Percentiles rank a stretch among this genome's conserved stretches.
These are phyloP conservation scores for Hapalemur alaotrensis DNA, from an alignment of 2,797 vertebrate genomes.

Conservation along the genomic window DNA sequence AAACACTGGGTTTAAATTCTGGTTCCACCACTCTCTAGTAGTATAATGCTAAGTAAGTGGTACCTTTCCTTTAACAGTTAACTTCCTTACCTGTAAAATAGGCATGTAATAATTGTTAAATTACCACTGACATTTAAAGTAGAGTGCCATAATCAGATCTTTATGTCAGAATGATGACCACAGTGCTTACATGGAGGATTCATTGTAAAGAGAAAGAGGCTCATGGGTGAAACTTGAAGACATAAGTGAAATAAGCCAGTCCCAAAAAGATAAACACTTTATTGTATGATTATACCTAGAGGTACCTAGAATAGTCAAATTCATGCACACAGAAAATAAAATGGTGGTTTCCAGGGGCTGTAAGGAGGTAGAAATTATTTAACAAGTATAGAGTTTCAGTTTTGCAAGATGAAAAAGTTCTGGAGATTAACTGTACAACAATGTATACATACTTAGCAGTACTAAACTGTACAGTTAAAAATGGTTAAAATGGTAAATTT, in stretches of 20 bases:
- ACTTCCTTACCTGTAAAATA: not conserved
- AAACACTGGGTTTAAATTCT: not conserved
- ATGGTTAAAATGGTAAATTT: not conserved
- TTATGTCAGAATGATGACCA: not conserved
- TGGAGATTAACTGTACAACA: no score
- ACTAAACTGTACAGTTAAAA: not conserved
- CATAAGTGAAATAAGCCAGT: not conserved
- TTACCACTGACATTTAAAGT: not conserved
- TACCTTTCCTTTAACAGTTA: not conserved
- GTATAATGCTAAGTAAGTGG: not conserved
- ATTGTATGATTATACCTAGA: not conserved
- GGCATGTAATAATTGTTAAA: not conserved
- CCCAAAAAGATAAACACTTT: not conserved
- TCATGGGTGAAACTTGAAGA: not conserved
- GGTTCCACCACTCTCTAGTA: not conserved
- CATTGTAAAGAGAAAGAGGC: not conserved
- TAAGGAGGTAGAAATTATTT: no score
- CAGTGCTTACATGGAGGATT: not conserved
- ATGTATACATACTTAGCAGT: not conserved
- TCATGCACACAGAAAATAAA: not conserved
- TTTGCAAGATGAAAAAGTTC: no score
- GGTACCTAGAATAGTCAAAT: not conserved
- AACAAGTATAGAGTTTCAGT: not conserved
- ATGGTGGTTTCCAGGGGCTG: not conserved
- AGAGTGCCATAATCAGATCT: not conserved